Percentiles rank a stretch among this genome's conserved stretches.
Conservation (phyloP, 2,797 vertebrate genomes). For the Hoplostethus mediterraneus region DNA sequence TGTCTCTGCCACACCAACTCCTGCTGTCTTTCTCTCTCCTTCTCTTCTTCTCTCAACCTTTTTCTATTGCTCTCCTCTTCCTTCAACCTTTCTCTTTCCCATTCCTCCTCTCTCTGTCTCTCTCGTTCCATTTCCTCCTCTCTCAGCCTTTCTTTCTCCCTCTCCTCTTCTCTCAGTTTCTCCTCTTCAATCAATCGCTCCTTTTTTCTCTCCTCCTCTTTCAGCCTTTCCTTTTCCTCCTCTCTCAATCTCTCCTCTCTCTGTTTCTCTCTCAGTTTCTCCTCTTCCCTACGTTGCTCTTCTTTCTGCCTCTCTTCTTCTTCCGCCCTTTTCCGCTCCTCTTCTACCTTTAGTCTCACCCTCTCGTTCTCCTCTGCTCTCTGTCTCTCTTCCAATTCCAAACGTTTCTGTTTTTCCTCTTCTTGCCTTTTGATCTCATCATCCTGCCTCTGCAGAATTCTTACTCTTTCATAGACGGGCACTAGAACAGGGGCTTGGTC, state of each 20-base stretch:
- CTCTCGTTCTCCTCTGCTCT: constrained; percentile 50
- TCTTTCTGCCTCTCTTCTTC: constrained; percentile 13
- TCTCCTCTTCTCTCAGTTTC: not conserved
- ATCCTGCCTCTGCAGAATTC: constrained; percentile 35
- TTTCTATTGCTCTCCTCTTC: constrained; percentile 40
- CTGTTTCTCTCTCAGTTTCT: constrained; percentile 50
- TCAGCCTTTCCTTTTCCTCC: constrained; percentile 28
- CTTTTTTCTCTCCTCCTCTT: constrained; percentile 26
- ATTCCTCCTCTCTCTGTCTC: not conserved
- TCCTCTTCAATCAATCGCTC: not conserved
- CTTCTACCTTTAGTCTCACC: not conserved
- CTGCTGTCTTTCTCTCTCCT: not conserved
- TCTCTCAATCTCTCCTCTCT: constrained; percentile 29
- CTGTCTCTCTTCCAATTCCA: constrained; percentile 54
- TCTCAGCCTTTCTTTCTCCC: constrained; percentile 9
- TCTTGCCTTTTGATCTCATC: constrained; percentile 32
- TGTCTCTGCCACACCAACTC: not conserved
- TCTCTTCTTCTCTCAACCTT: not conserved
- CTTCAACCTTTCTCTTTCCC: not conserved
- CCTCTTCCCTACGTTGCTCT: constrained; percentile 16
- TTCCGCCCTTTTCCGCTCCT: constrained; percentile 1
- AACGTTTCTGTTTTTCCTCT: constrained; percentile 51
- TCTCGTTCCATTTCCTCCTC: constrained; percentile 5
- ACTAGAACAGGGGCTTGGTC: constrained; percentile 8
- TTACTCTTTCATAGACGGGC: constrained; percentile 45